Conservation (phyloP, 2,113 vertebrate genomes). For the Labeo rohita region DNA sequence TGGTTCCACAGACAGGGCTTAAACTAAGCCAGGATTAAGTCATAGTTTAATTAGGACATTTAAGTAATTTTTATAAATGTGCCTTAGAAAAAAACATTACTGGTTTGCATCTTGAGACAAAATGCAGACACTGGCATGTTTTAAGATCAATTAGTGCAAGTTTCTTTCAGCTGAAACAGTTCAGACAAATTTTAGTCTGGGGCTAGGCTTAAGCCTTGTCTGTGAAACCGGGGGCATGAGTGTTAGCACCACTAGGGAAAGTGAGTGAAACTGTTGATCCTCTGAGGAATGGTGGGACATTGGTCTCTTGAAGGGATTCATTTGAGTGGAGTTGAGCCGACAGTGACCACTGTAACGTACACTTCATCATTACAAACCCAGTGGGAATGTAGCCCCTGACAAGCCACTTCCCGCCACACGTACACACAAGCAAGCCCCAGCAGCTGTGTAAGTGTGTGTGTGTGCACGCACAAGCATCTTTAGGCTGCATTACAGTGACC, state of each 20-base stretch:
- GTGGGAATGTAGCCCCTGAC: slow-evolving; percentile 54
- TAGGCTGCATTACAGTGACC: slow-evolving; percentile 39
- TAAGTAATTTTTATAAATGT: no score
- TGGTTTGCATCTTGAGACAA: no score
- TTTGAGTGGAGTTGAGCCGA: slow-evolving; percentile 45
- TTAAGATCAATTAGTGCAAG: no score
- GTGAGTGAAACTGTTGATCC: background rate
- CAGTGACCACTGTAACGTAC: slow-evolving; percentile 48
- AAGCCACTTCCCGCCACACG: slow-evolving; percentile 54
- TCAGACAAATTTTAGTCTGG: no score
- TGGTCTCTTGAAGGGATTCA: slow-evolving; percentile 45
- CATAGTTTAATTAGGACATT: no score
- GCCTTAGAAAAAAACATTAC: no score
- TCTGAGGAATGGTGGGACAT: slow-evolving; percentile 21
- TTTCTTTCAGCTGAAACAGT: no score
- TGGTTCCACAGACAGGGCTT: no score
- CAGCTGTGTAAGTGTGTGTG: slow-evolving; percentile 52
- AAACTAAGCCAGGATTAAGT: no score
- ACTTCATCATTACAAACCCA: slow-evolving; percentile 56
- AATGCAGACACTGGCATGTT: no score
- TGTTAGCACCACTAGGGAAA: background rate
- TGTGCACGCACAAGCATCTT: slow-evolving; percentile 32
- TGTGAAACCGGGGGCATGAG: background rate
- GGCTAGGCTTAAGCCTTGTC: no score
- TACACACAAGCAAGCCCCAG: slow-evolving; percentile 44